Evolutionary conservation across 2,888 invertebrate species (phyloP).

Genomic region (Oasisia sp.): DNA sequence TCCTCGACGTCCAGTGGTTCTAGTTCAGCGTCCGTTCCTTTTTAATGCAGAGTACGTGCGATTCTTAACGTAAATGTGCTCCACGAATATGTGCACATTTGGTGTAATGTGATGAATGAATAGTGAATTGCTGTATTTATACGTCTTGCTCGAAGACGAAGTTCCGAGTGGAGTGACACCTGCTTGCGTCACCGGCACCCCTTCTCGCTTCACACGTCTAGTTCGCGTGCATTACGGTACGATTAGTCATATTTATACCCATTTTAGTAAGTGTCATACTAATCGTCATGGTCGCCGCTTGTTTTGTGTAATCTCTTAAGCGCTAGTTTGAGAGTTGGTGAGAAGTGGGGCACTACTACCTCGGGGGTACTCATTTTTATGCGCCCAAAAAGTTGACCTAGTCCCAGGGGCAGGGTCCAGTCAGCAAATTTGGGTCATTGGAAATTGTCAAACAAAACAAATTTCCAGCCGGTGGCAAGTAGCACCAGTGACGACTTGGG

Average conservation of each 20-base stretch:
- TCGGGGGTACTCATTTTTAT: background rate
- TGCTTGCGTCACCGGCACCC: background rate
- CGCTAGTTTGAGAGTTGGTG: background rate
- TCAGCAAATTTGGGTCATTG: background rate
- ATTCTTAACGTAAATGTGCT: background rate
- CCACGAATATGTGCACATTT: background rate
- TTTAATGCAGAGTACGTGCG: background rate
- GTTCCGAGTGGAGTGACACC: background rate
- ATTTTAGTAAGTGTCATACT: background rate
- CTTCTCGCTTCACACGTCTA: background rate
- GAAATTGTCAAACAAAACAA: background rate
- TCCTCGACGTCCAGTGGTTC: background rate
- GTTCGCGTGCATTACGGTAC: background rate
- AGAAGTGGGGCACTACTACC: background rate
- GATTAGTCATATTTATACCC: background rate
- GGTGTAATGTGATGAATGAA: background rate
- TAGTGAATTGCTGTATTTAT: background rate
- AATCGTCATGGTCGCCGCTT: background rate
- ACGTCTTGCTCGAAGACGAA: background rate
- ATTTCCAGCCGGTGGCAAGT: background rate
- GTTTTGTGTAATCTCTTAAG: background rate
- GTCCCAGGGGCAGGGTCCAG: background rate
- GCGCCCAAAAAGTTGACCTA: background rate
- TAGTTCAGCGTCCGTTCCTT: background rate
- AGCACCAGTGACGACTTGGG: background rate